Base-by-base conservation (phyloP, 2,797 vertebrate species). In the Spea hammondii region DNA sequence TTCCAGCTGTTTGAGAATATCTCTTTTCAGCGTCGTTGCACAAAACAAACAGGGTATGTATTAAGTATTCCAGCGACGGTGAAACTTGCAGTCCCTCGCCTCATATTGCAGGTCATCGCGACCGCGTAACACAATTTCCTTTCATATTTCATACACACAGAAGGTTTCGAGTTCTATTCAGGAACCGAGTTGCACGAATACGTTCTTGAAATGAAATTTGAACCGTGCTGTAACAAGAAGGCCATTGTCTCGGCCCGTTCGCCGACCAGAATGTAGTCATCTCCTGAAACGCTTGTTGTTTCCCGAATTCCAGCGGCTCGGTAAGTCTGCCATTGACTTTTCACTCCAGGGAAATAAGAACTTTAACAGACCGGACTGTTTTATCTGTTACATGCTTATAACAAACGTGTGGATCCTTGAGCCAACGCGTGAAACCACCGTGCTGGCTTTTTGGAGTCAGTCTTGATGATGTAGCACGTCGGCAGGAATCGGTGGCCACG, bases 151-250 rank as follows among this genome's bases (percentile, higher is more conserved):
- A 59, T 59, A 32, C 32, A 32, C 32, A 32, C 32, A 12, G 55
- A 5, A 14, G 11, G 11, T 59, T 13, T 59, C 32, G 32, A 32
- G 32, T 62, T 12, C n/a, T 17, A 0, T 62, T 17, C 59, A 6
- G n/a, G 11, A 9, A 12, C 59, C 5, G 59, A 62, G n/a, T 32
- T 0, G 59, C n/a, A 32, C 32, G 32, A 62, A 14, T 12, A 44
- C 7, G n/a, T 62, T 6, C 1, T 6, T 4, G 59, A 17, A 62
- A 62, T 67, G 65, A 66, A 51, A 55, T 60, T 12, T 70, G 48
- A 77, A 50, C 57, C 17, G 4, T 2, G 9, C 71, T 74, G n/a
- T 62, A 74, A 79, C 77, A 79, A 32, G 70, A 59, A 48, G 55
- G 12, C 67, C 51, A 68, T 79, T 74, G 77, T 73, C 17, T 71